Evolutionary conservation across 1,140 invertebrate species (phyloP).

Genomic region (Drosophila orosa): DNA sequence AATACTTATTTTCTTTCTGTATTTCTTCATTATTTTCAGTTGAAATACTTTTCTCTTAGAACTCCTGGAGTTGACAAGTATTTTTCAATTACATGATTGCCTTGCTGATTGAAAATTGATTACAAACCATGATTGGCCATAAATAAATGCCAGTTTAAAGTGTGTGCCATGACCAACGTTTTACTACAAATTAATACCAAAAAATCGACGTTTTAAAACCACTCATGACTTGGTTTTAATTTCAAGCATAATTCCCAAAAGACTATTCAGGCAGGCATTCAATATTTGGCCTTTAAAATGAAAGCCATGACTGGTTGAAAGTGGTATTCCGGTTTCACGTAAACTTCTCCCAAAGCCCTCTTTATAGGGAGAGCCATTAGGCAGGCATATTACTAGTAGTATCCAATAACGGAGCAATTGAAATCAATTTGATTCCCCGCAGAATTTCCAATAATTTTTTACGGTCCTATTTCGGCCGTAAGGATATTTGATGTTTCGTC

Average conservation of each 20-base stretch:
- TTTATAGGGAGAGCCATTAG: constrained; percentile 25
- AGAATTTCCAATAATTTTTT: constrained; percentile 33
- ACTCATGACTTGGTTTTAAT: constrained; percentile 10
- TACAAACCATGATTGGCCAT: neutral
- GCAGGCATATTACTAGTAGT: constrained; percentile 17
- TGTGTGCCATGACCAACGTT: neutral
- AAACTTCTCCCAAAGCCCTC: constrained; percentile 11
- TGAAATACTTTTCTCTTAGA: neutral
- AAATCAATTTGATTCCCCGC: constrained; percentile 33
- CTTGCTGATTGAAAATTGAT: neutral
- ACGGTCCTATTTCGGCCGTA: constrained; percentile 16
- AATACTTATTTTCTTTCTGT: neutral
- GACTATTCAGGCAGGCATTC: neutral
- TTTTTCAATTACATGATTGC: neutral
- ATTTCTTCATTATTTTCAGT: neutral
- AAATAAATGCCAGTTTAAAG: constrained; percentile 2
- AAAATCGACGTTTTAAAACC: too few relatives aligned
- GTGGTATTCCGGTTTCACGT: constrained; percentile 1
- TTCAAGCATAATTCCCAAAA: neutral
- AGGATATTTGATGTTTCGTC: constrained; percentile 50
- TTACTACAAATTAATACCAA: constrained; percentile 3
- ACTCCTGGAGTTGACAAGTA: neutral
- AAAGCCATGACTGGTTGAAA: neutral
- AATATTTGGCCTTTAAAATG: constrained; percentile 11
- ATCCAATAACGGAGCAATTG: constrained; percentile 34